Evolutionary conservation across 2,113 vertebrate species (phyloP).

Genomic region (Apaloderma vittatum): DNA sequence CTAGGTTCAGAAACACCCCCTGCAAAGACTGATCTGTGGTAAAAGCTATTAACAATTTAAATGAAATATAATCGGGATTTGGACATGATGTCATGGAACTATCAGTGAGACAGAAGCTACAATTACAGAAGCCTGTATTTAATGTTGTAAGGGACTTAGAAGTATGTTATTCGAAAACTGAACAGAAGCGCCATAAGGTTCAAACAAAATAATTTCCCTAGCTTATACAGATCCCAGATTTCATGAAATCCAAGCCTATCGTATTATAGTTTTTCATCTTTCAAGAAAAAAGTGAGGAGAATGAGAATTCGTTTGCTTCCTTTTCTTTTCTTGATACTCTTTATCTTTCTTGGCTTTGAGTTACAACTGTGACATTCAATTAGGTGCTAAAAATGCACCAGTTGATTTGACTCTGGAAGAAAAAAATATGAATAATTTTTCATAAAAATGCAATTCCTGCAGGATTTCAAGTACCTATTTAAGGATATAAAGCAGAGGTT

Average conservation of each 20-base stretch:
- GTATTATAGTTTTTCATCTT: slow-evolving; percentile 27
- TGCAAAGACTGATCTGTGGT: not conserved
- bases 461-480: slow-evolving; percentile 6
- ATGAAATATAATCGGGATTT: slow-evolving; percentile 31
- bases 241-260: slow-evolving; percentile 1
- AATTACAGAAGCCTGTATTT: slow-evolving; percentile 9
- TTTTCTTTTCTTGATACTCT: not conserved
- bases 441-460: not conserved
- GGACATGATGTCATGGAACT: not conserved
- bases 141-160: not conserved
- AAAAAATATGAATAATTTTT: slow-evolving; percentile 19
- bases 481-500: not conserved
- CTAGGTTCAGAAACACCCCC: not conserved
- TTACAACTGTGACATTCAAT: slow-evolving; percentile 45
- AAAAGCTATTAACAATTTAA: slow-evolving; percentile 32
- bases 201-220: slow-evolving; percentile 26
- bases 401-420: not conserved
- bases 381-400: slow-evolving; percentile 17
- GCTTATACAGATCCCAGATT: not conserved
- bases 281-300: slow-evolving; percentile 15
- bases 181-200: not conserved
- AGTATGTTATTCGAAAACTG: not conserved
- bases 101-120: not conserved
- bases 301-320: not conserved
- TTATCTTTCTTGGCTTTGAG: slow-evolving; percentile 30